Base-by-base conservation (phyloP, 1,140 invertebrate species). In the Psilanteris sp. region DNA sequence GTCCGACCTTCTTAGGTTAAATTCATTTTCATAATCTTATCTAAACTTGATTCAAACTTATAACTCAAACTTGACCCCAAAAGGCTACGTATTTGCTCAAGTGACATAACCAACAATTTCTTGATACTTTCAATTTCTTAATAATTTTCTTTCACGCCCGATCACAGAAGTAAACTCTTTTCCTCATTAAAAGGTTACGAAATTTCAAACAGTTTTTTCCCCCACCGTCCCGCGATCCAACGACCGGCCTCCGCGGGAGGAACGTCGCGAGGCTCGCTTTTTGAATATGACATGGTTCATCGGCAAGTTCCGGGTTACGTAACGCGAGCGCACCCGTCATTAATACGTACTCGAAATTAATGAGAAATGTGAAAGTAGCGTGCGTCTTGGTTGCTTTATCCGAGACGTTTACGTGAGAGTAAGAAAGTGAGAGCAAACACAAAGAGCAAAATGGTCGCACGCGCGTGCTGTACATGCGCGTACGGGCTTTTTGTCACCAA, bases 331-430 rank as follows among this genome's bases (percentile, higher is more conserved):
- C 76, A 67, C 50, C 77, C 77, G 73, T 82, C 78, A 77, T 79
- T 82, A 81, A 81, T 77, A 78, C 61, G 61, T 71, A 72, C 46
- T 24, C 57, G 66, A 84, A 83, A 82, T 83, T 84, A 84, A 81
- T 77, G 66, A 37, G 76, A 84, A 82, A 83, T 79, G 84, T 83
- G 84, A 85, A 85, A 85, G 84, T 84, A 16, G 37, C 76, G 37
- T 41, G 50, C 44, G 68, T 18, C 37, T 54, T 13, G 37, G 62
- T 46, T 46, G 71, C 46, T 62, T 57, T 50, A 27, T n/a, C 29
- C 10, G 20, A 59, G 43, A 57, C 29, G 13, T 66, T 74, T 70
- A 55, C 50, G 71, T 48, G 64, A 76, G 77, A 79, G 78, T 76
- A 79, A 83, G 81, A 83, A 83, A 84, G 81, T 83, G 81, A 84